Evolutionary conservation across 1,140 invertebrate species (phyloP).

Genomic region (Euwallacea similis): DNA sequence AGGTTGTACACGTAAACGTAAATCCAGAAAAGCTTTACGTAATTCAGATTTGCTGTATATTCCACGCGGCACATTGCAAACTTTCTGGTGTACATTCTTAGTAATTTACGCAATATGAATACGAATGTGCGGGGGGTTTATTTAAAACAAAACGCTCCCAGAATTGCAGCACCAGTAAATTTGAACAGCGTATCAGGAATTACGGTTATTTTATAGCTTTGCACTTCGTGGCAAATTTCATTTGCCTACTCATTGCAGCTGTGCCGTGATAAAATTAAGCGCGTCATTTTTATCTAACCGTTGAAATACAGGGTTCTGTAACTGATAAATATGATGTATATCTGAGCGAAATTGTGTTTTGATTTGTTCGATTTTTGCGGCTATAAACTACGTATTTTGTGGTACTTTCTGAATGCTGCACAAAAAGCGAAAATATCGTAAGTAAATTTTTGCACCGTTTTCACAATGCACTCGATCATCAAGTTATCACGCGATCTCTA

Average conservation of each 20-base stretch:
- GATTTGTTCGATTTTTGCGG: conserved; percentile 11
- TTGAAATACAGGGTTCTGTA: conserved; percentile 30
- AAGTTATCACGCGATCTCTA: conserved; percentile 20
- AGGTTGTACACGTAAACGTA: conserved; percentile 21
- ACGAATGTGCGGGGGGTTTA: conserved; percentile 50
- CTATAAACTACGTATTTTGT: neutral
- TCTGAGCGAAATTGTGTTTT: conserved; percentile 26
- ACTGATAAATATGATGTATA: conserved; percentile 38
- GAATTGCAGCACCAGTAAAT: conserved; percentile 50
- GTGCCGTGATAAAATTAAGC: conserved; percentile 35
- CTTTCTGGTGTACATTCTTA: conserved; percentile 53
- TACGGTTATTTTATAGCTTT: conserved; percentile 52
- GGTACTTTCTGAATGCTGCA: neutral
- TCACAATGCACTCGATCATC: conserved; percentile 12
- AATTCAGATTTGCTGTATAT: conserved; percentile 45
- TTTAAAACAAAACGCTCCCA: conserved; percentile 49
- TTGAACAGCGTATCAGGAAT: conserved; percentile 50
- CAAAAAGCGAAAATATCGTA: conserved; percentile 7
- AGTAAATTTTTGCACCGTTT: conserved; percentile 14
- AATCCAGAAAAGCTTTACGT: conserved; percentile 21
- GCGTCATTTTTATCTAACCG: conserved; percentile 35
- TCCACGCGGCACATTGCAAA: conserved; percentile 49
- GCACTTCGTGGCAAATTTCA: conserved; percentile 47
- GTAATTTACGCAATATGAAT: conserved; percentile 56
- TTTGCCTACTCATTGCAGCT: conserved; percentile 44